Evolutionary conservation across 2,797 vertebrate species (phyloP).

Genomic region (Streptopelia turtur): DNA sequence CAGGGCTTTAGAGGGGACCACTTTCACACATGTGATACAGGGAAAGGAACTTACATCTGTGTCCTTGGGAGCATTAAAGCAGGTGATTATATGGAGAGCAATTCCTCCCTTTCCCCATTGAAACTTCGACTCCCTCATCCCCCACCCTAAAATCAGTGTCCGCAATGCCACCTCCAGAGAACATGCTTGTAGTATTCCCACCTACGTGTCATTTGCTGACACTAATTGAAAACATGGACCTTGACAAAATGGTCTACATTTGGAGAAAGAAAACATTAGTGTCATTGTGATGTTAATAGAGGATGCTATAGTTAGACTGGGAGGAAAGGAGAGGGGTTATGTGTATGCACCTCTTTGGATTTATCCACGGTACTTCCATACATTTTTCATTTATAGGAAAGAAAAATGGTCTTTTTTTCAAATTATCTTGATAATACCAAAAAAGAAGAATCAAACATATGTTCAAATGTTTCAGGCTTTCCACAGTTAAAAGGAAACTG

Average conservation of each 20-base stretch:
- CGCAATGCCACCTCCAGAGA: neutral
- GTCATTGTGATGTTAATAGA: constrained; percentile 59
- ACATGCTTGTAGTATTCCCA: neutral
- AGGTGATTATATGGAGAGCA: neutral
- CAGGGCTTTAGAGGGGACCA: neutral
- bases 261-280: constrained; percentile 45
- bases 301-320: neutral
- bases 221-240: constrained; percentile 25
- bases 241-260: constrained; percentile 8
- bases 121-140: neutral
- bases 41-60: neutral
- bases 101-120: neutral
- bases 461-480: constrained; percentile 39
- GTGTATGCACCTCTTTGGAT: neutral
- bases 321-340: neutral
- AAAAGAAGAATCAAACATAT: constrained; percentile 28
- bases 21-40: neutral
- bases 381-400: constrained; percentile 44
- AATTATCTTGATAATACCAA: constrained; percentile 45
- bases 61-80: neutral
- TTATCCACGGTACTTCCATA: constrained; percentile 3
- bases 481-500: constrained; percentile 35
- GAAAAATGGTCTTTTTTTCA: constrained; percentile 7
- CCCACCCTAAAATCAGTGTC: neutral
- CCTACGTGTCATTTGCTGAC: neutral